Conservation (phyloP, 2,113 vertebrate genomes). For the Anseranas semipalmata region DNA sequence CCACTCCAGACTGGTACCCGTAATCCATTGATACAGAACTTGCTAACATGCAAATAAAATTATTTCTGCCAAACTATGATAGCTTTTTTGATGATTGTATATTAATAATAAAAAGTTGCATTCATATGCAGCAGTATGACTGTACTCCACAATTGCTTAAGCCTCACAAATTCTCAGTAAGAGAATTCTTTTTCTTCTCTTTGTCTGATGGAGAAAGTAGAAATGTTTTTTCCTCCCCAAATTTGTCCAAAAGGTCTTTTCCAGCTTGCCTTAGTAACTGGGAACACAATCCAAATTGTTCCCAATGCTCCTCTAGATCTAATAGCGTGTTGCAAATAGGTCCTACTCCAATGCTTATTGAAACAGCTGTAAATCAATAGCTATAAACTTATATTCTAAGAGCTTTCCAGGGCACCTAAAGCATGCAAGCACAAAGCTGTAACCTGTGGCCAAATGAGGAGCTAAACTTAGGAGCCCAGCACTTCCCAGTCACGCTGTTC, state of each 20-base stretch:
- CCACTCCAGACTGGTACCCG: background rate
- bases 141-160: background rate
- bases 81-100: background rate
- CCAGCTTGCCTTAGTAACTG: slow-evolving; percentile 11
- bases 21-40: background rate
- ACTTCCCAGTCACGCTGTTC: background rate
- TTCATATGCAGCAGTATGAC: background rate
- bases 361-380: background rate
- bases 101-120: background rate
- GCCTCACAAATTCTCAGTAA: background rate
- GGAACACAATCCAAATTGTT: background rate
- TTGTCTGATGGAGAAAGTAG: background rate
- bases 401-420: slow-evolving; percentile 17
- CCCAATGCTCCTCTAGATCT: background rate
- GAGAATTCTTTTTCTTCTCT: background rate
- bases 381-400: background rate
- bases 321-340: background rate
- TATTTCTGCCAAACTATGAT: background rate
- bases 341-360: background rate
- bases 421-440: background rate
- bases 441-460: background rate
- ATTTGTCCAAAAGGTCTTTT: slow-evolving; percentile 8
- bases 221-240: background rate
- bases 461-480: background rate
- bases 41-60: slow-evolving; percentile 13